These are phyloP conservation scores for Pseudoatta argentina DNA, from an alignment of 1,140 invertebrate genomes.

Conservation along the genomic window DNA sequence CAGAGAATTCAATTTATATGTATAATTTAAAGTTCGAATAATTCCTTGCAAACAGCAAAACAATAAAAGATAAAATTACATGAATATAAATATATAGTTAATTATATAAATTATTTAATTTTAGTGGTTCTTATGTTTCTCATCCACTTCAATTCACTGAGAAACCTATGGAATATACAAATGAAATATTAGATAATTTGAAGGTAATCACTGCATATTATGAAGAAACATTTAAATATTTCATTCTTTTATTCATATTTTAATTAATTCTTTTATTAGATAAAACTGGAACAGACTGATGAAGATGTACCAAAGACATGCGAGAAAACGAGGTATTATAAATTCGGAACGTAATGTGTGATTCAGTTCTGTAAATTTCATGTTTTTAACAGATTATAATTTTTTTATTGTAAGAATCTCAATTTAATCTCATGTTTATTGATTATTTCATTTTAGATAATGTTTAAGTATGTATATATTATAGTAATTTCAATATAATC, in stretches of 20 bases:
- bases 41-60: not conserved
- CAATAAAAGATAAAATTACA: not conserved
- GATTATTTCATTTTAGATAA: not conserved
- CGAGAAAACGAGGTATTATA: not conserved
- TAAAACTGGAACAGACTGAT: conserved; percentile 3
- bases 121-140: not conserved
- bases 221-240: too few relatives aligned
- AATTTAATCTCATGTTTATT: not conserved
- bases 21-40: not conserved
- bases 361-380: not conserved
- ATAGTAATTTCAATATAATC: not conserved
- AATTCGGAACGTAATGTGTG: not conserved
- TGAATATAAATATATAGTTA: not conserved
- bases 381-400: not conserved
- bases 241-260: too few relatives aligned
- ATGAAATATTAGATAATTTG: not conserved
- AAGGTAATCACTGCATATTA: not conserved
- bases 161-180: not conserved
- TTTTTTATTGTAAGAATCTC: not conserved
- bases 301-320: not conserved
- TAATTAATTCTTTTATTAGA: too few relatives aligned
- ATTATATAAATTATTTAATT: not conserved
- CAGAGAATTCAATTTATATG: not conserved
- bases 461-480: too few relatives aligned
- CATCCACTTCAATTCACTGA: not conserved